Conservation (phyloP, 2,888 invertebrate genomes). For the Agrenia bidenticulata region DNA sequence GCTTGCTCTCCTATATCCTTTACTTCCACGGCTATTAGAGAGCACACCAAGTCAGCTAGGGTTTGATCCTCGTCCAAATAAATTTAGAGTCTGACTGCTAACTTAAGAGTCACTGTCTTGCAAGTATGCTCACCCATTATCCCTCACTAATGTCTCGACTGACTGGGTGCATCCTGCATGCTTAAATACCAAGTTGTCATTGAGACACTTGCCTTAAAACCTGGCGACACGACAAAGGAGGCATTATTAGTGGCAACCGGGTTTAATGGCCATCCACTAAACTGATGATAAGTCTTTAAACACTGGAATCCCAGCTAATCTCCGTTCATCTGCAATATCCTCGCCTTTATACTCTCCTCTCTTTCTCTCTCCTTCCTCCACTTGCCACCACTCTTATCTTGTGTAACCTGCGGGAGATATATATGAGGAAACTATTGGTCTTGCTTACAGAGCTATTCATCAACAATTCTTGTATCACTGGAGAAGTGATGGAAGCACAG, state of each 20-base stretch:
- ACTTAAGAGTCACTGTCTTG: too few species aligned
- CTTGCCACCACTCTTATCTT: background rate
- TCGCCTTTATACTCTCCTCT: too few species aligned
- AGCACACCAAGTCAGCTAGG: background rate
- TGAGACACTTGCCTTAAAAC: constrained; percentile 11
- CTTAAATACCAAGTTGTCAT: constrained; percentile 11
- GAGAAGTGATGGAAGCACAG: too few species aligned
- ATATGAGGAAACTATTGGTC: background rate
- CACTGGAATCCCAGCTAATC: constrained; percentile 13
- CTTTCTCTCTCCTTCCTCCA: background rate
- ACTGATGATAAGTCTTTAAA: constrained; percentile 17
- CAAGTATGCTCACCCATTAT: background rate
- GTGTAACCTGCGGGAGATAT: background rate
- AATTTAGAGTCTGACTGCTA: background rate
- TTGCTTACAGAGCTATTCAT: background rate
- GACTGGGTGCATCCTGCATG: background rate
- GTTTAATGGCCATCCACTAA: constrained; percentile 11
- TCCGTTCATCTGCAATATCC: background rate
- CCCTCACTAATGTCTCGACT: constrained; percentile 6
- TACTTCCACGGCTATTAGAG: background rate
- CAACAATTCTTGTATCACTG: constrained; percentile 4
- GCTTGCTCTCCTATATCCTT: background rate
- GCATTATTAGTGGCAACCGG: constrained; percentile 7
- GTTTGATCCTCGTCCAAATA: constrained; percentile 10
- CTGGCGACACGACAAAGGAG: constrained; percentile 16